A percentile compares a stretch with the other conserved stretches of the same genome.
Evolutionary conservation across 2,797 vertebrate species (phyloP).

Genomic region (Jordanella pulchra): DNA sequence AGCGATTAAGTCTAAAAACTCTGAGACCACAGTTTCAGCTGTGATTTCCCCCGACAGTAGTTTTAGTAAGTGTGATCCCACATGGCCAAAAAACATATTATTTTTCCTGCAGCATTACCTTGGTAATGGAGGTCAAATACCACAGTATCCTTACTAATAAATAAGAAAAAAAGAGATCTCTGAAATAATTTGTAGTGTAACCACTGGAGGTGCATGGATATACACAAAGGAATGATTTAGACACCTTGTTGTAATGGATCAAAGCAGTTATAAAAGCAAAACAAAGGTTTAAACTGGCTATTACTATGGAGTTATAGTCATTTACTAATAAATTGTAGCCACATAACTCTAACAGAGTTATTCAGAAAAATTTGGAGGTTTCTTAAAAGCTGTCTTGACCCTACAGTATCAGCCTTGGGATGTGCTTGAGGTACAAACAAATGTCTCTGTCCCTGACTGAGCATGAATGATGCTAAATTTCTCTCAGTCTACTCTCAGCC

Average conservation of each 20-base stretch:
- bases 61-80: background rate
- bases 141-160: background rate
- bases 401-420: background rate
- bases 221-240: background rate
- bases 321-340: background rate
- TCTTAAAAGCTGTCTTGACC: background rate
- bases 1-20: background rate
- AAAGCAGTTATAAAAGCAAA: background rate
- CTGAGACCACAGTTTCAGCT: background rate
- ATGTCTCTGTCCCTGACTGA: background rate
- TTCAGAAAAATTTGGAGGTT: background rate
- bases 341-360: background rate
- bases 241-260: background rate
- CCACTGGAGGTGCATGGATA: constrained; percentile 23
- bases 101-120: background rate
- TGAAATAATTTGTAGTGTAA: constrained; percentile 34
- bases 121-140: background rate
- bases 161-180: background rate
- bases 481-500: background rate
- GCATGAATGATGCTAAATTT: background rate
- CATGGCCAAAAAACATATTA: background rate
- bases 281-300: background rate
- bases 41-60: background rate
- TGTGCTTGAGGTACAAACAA: background rate
- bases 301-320: background rate